A percentile compares a stretch with the other conserved stretches of the same genome.
Conservation (phyloP, 2,113 vertebrate genomes). For the Sorex araneus region DNA sequence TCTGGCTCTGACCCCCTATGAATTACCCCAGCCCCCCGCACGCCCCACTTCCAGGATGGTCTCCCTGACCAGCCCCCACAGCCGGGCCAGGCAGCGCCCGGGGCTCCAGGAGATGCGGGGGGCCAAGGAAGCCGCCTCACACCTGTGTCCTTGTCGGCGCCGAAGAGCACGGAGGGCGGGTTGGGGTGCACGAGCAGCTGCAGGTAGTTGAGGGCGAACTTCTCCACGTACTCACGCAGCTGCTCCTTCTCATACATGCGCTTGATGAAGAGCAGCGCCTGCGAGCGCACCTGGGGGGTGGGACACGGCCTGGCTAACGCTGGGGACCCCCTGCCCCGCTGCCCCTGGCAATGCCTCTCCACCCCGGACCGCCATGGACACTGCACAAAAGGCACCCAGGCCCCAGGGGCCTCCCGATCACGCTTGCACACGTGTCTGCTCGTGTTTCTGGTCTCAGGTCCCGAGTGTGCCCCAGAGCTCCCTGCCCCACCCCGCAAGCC, state of each 20-base stretch:
- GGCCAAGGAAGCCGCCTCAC: not conserved
- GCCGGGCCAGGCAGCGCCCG: not conserved
- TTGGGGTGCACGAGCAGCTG: constrained; percentile 98
- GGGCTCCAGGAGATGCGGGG: too few relatives aligned
- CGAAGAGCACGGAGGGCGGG: constrained; percentile 95
- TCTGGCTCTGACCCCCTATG: too few relatives aligned
- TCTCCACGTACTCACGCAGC: constrained; percentile 96
- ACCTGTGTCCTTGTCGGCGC: constrained; percentile 97
- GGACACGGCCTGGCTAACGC: not conserved
- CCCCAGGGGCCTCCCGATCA: too few relatives aligned
- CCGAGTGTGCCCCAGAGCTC: too few relatives aligned
- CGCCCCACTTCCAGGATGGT: not conserved
- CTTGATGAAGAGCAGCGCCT: constrained; percentile 95
- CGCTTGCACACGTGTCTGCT: too few relatives aligned
- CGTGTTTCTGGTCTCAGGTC: too few relatives aligned
- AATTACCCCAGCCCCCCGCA: not conserved
- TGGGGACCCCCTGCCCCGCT: too few relatives aligned
- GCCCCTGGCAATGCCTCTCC: not conserved
- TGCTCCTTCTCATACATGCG: constrained; percentile 97
- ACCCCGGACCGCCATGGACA: not conserved
- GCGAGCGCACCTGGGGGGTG: constrained; percentile 92
- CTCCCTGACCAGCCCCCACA: not conserved
- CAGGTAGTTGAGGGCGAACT: constrained; percentile 97
- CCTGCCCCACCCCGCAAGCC: too few relatives aligned
- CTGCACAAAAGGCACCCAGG: too few relatives aligned